A percentile compares a stretch with the other conserved stretches of the same genome.
phyloP scores from a whole-genome alignment of 2,888 invertebrate species.

The Cyclophora albipunctata region DNA sequence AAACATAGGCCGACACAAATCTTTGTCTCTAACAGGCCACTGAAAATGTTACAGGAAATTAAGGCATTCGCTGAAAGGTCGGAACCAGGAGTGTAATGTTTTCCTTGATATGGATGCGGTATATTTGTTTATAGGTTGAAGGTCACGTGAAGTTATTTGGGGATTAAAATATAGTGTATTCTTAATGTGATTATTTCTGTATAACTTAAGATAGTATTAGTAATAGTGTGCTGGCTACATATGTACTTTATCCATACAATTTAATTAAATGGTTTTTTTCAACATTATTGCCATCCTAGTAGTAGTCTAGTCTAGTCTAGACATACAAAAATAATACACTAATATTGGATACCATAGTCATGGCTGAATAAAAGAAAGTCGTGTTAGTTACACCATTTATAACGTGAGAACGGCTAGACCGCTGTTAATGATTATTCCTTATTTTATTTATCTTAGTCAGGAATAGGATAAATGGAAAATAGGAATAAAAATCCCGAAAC shows the following conservation, averaged over 20 bases:
- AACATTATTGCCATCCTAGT: no score
- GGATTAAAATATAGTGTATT: background rate
- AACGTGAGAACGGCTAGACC: no score
- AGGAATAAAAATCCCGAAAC: no score
- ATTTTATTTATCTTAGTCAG: no score
- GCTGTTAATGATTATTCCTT: no score
- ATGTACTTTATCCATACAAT: background rate
- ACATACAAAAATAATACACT: no score
- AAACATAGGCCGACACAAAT: conserved; percentile 28
- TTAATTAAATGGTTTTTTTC: background rate
- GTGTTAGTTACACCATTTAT: no score
- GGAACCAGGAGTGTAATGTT: conserved; percentile 12
- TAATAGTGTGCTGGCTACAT: background rate
- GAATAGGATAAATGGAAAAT: no score
- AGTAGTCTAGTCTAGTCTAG: no score
- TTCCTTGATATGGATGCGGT: conserved; percentile 6
- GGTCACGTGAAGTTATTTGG: no score
- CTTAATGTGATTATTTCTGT: background rate
- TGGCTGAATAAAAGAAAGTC: no score
- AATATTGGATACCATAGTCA: no score
- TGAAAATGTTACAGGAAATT: conserved; percentile 47
- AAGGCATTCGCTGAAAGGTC: conserved; percentile 43
- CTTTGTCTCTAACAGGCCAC: conserved; percentile 30
- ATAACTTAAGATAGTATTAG: background rate
- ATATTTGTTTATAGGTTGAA: background rate